Base-by-base conservation (phyloP, 2,797 vertebrate genomes). In the Geotrypetes seraphini region DNA sequence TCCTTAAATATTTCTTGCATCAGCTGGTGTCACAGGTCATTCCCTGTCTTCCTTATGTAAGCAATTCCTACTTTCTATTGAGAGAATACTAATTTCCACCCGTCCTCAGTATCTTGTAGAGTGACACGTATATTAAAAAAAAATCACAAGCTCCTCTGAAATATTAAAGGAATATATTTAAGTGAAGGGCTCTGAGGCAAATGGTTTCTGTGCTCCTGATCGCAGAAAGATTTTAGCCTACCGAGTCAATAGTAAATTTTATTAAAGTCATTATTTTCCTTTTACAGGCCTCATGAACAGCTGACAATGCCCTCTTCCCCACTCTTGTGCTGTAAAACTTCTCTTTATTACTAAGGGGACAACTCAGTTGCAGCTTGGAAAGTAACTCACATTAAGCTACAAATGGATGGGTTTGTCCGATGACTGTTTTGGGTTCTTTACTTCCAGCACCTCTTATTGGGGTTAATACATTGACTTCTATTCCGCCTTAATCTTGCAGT, bases 261-360 rank as follows among this genome's bases (percentile, higher is more conserved):
- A 82, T 82, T 82, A 80, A 82, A 82, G 75, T 79, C 77, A 81
- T 84, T 81, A 79, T 79, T 85, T 81, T 81, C 68, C 71, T 67
- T 67, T 75, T 75, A 73, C 64, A 61, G 66, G 50, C 50, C 60
- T 66, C 39, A 14, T 53, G 58, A 67, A 63, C 50, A 73, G 78
- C 71, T 80, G 80, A 79, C 75, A 79, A 66, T 72, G 76, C 74
- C n/a, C 71, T 74, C 73, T 75, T 73, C 71, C 64, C 67, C 47
- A 66, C 50, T 64, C 63, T 69, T 58, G 60, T 57, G 61, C 64
- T 75, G 58, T 77, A 81, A 77, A 79, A 71, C 63, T 66, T 65
- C 59, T 53, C 69, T 77, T 79, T 80, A 79, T 81, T 77, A 78
- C 74, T 66, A 32, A 71, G 56, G 73, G 68, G 75, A 77, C 57